Percentiles rank a stretch among this genome's conserved stretches.
These are phyloP conservation scores for Phylloscopus trochiloides DNA, from an alignment of 2,113 vertebrate species.

Conservation along the genomic window DNA sequence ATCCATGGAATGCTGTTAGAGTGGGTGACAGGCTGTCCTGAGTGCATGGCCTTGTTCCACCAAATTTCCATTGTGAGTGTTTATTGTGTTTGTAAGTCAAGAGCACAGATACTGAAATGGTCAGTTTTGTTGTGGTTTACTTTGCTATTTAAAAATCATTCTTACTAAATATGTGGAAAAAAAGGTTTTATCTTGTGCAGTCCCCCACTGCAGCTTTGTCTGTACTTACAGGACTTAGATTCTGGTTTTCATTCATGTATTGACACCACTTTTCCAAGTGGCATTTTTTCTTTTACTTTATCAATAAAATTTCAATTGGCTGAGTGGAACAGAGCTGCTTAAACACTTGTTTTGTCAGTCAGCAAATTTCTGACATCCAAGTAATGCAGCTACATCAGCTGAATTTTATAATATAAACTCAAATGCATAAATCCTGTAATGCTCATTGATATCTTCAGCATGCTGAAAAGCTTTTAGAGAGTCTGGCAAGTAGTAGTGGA, in stretches of 20 bases:
- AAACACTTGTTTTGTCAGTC: not conserved
- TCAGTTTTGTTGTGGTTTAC: not conserved
- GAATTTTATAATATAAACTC: not conserved
- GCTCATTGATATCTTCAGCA: not conserved
- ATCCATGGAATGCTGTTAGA: not conserved
- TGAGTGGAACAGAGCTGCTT: not conserved
- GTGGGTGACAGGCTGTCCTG: not conserved
- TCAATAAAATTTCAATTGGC: not conserved
- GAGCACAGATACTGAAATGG: not conserved
- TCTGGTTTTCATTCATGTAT: not conserved
- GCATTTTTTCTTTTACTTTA: not conserved
- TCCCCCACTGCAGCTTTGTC: not conserved
- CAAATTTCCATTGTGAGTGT: fast-evolving
- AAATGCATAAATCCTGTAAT: not conserved
- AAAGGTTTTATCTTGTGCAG: not conserved
- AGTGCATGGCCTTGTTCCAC: not conserved
- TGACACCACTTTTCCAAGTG: not conserved
- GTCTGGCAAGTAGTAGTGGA: not conserved
- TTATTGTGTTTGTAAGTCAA: not conserved
- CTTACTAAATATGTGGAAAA: not conserved
- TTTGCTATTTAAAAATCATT: not conserved
- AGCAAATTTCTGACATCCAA: not conserved
- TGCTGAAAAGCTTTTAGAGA: not conserved
- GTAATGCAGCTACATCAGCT: not conserved
- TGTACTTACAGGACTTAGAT: not conserved